phyloP scores from a whole-genome alignment of 1,140 invertebrate species.

The Eurosta solidaginis region DNA sequence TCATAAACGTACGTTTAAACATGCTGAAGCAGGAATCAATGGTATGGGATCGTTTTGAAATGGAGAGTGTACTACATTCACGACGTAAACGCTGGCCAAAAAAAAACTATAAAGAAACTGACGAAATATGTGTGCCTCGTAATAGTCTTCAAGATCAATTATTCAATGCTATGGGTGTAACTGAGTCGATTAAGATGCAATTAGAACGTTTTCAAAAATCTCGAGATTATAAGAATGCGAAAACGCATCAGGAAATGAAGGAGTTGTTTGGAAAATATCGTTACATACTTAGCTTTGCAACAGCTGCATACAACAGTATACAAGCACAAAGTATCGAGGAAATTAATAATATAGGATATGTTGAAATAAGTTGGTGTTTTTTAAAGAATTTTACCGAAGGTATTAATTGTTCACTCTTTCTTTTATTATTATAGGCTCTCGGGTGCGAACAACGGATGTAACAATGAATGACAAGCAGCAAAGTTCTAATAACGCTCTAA shows the following conservation, averaged over 20 bases:
- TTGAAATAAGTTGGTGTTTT: neutral
- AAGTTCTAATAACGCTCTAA: neutral
- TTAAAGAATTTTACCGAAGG: too few relatives aligned
- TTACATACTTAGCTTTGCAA: neutral
- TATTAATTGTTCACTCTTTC: too few relatives aligned
- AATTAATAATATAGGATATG: neutral
- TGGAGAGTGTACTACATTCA: slow-evolving; percentile 79
- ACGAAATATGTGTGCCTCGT: neutral
- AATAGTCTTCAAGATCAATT: slow-evolving; percentile 3
- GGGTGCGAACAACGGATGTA: neutral
- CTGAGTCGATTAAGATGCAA: neutral
- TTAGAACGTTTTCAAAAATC: neutral
- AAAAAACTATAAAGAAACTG: neutral
- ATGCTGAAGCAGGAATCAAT: slow-evolving; percentile 82
- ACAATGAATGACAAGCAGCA: neutral
- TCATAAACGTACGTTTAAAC: slow-evolving; percentile 86
- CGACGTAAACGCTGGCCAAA: slow-evolving; percentile 71
- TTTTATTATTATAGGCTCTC: neutral
- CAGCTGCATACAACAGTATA: neutral
- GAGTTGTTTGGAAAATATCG: neutral
- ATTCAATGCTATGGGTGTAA: neutral
- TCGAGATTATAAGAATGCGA: neutral
- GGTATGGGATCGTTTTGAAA: slow-evolving; percentile 88
- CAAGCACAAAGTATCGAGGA: neutral
- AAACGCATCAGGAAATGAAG: neutral